These are phyloP conservation scores for Parus major DNA, from an alignment of 2,113 vertebrate genomes.

Conservation along the genomic window DNA sequence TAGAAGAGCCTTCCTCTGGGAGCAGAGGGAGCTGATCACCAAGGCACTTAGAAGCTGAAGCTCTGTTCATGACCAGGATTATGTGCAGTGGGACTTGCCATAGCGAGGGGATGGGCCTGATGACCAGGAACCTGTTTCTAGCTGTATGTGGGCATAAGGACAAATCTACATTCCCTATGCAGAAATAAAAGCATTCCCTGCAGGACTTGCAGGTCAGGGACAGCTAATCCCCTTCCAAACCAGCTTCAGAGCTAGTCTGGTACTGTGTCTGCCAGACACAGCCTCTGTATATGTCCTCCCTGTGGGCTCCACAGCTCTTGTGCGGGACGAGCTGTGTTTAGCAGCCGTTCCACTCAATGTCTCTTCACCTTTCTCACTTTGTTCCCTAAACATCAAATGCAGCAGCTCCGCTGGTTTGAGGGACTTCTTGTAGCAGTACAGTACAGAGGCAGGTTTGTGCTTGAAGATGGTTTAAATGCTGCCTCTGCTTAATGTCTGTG, in stretches of 20 bases:
- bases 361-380: rapidly evolving
- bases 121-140: not conserved
- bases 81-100: not conserved
- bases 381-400: not conserved
- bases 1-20: not conserved
- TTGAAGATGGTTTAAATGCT: not conserved
- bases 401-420: not conserved
- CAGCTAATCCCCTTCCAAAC: not conserved
- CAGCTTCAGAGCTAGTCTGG: not conserved
- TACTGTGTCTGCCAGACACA: not conserved
- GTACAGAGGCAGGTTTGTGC: not conserved
- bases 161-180: not conserved
- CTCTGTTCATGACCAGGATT: not conserved
- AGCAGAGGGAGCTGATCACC: not conserved
- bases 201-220: not conserved
- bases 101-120: not conserved
- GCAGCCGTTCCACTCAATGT: rapidly evolving
- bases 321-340: not conserved
- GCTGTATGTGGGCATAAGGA: not conserved
- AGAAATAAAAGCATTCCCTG: not conserved
- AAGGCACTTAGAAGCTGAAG: not conserved
- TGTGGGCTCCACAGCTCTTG: not conserved
- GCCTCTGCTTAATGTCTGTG: not conserved
- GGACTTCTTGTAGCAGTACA: not conserved
- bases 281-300: not conserved